Evolutionary conservation across 2,113 vertebrate genomes (phyloP).

Genomic region (Anser brachyrhynchus): DNA sequence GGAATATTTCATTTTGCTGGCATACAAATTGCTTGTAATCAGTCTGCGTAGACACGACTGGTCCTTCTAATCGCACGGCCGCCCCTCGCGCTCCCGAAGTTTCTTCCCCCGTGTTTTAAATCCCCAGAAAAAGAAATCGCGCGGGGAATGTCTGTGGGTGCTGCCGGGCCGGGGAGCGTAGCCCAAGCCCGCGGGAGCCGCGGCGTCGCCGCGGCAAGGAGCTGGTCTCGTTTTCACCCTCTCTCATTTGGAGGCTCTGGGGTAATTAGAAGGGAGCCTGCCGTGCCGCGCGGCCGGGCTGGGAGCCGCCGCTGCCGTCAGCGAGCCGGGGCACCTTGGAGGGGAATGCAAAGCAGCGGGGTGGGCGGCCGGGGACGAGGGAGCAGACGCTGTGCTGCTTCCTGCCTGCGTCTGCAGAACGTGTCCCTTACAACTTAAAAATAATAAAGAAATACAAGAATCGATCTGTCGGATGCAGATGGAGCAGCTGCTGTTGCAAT

Average conservation of each 20-base stretch:
- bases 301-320: not conserved
- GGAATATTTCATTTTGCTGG: not conserved
- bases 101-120: not conserved
- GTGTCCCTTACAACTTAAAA: not conserved
- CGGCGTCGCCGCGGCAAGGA: not conserved
- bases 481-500: not conserved
- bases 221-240: not conserved
- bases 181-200: not conserved
- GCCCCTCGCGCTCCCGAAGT: not conserved
- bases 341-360: not conserved
- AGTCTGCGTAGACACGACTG: not conserved
- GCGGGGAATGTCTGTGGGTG: not conserved
- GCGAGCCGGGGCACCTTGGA: not conserved
- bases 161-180: not conserved
- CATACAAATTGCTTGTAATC: conserved; percentile 12
- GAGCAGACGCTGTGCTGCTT: not conserved
- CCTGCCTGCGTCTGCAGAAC: not conserved
- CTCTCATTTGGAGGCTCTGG: not conserved
- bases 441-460: not conserved
- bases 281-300: not conserved
- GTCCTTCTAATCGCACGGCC: not conserved
- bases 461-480: not conserved
- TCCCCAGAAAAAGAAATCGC: not conserved
- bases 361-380: not conserved
- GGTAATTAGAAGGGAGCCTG: conserved; percentile 46